A percentile compares a stretch with the other conserved stretches of the same genome.
Evolutionary conservation across 2,888 invertebrate genomes (phyloP).

Genomic region (Caenorhabditis sp.): DNA sequence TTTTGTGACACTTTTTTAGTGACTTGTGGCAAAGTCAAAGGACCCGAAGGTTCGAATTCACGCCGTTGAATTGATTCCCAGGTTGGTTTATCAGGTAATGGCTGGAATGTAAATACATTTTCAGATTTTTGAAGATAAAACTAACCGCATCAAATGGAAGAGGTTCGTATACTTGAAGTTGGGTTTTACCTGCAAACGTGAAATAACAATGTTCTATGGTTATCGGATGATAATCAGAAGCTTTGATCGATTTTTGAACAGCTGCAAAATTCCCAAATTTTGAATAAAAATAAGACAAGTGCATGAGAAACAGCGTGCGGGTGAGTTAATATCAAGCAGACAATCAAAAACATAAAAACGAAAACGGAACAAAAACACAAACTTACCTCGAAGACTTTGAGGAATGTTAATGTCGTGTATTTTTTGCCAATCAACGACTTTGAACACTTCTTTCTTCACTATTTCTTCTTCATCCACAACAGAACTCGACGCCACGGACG

Average conservation of each 20-base stretch:
- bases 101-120: background rate
- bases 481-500: background rate
- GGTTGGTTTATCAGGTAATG: too few species aligned
- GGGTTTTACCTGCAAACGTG: background rate
- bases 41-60: background rate
- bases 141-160: slow-evolving; percentile 6
- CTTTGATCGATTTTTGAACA: background rate
- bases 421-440: background rate
- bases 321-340: too few species aligned
- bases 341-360: background rate
- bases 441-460: background rate
- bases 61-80: background rate
- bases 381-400: background rate
- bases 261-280: background rate
- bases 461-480: background rate
- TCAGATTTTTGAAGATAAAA: background rate
- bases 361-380: background rate
- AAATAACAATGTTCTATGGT: slow-evolving; percentile 35
- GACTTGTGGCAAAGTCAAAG: background rate
- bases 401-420: background rate
- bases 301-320: too few species aligned
- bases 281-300: background rate
- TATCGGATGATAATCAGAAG: slow-evolving; percentile 31
- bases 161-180: slow-evolving; percentile 18
- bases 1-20: background rate